Conservation (phyloP, 1,140 invertebrate species). For the Dryas iulia region DNA sequence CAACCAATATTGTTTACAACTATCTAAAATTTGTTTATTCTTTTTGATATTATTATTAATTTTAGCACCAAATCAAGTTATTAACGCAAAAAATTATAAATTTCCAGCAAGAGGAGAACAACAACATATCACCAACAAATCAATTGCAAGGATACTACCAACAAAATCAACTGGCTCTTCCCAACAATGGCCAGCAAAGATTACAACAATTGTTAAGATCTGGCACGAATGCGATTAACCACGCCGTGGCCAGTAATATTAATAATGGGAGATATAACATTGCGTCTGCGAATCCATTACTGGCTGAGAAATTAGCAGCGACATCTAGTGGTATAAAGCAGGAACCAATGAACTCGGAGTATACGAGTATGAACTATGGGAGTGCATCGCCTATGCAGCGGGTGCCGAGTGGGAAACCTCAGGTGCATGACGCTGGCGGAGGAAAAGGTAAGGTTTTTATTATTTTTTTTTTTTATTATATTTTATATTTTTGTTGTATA, state of each 20-base stretch:
- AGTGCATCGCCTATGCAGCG: conserved; percentile 75
- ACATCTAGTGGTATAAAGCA: conserved; percentile 81
- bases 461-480: not conserved
- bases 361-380: conserved; percentile 77
- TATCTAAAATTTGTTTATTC: too few species aligned
- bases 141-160: conserved; percentile 71
- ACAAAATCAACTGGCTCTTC: conserved; percentile 55
- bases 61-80: not conserved
- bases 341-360: conserved; percentile 76
- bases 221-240: conserved; percentile 71
- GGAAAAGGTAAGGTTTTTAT: conserved; percentile 73
- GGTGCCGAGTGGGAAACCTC: conserved; percentile 75
- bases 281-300: conserved; percentile 89
- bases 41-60: too few species aligned
- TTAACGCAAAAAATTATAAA: not conserved
- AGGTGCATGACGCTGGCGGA: conserved; percentile 76
- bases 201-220: conserved; percentile 71
- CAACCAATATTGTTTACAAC: too few species aligned
- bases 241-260: conserved; percentile 75
- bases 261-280: conserved; percentile 88
- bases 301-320: conserved; percentile 84
- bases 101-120: conserved; percentile 80
- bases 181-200: conserved; percentile 68
- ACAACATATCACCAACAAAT: conserved; percentile 73
- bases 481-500: not conserved